A percentile compares a stretch with the other conserved stretches of the same genome.
phyloP scores from a whole-genome alignment of 2,113 vertebrate genomes.

The Hippoglossus stenolepis region DNA sequence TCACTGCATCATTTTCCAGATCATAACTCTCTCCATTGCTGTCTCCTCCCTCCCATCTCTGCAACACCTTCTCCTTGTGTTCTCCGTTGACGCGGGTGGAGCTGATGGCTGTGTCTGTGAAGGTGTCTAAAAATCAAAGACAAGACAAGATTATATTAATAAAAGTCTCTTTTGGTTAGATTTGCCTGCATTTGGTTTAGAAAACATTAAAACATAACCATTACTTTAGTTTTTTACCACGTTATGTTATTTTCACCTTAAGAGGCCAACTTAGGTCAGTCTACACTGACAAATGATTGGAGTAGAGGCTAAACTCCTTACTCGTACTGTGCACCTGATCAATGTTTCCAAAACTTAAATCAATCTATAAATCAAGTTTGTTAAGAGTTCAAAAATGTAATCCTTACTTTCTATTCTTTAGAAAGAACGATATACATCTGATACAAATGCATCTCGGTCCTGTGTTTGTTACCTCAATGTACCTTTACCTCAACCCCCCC shows the following conservation, averaged over 20 bases:
- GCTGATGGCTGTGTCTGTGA: conserved; percentile 91
- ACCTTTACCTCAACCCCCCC: too few species aligned
- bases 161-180: background rate
- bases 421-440: background rate
- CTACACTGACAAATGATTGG: background rate
- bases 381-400: background rate
- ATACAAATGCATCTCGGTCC: background rate
- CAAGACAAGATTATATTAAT: background rate
- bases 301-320: background rate
- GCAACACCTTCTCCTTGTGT: conserved; percentile 91
- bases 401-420: background rate
- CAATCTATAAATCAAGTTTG: background rate
- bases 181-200: background rate
- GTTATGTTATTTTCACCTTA: background rate
- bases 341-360: background rate
- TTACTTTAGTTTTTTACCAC: conserved; percentile 1
- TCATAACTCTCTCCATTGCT: conserved; percentile 91
- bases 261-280: background rate
- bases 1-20: conserved; percentile 89
- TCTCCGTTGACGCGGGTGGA: conserved; percentile 90
- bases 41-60: conserved; percentile 93
- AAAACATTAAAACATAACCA: background rate
- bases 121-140: conserved; percentile 82
- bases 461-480: background rate
- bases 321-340: background rate